Base-by-base conservation (phyloP, 2,888 invertebrate species). In the Piscicola geometra region DNA sequence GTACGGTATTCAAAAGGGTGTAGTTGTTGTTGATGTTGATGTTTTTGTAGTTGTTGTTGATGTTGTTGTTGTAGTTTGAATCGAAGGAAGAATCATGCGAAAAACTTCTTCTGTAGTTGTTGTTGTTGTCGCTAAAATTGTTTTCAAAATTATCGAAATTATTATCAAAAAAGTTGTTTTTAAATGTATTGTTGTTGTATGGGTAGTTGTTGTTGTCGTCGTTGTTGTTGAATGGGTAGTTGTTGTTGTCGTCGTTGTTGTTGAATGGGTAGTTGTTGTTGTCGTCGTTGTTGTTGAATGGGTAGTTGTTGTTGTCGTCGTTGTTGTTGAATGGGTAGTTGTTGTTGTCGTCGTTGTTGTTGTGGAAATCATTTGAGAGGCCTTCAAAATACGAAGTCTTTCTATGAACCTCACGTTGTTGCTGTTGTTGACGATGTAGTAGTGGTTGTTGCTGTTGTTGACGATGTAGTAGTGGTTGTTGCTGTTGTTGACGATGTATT, bases 61-160 rank as follows among this genome's bases (percentile, higher is more conserved):
- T 64, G 64, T 64, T 64, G 30, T 21, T 64, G 64, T n/a, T 64
- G 64, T 64, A n/a, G 41, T n/a, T n/a, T n/a, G n/a, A n/a, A n/a
- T n/a, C n/a, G n/a, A n/a, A n/a, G n/a, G n/a, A n/a, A n/a, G n/a
- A n/a, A n/a, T n/a, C n/a, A n/a, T n/a, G n/a, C n/a, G n/a, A n/a
- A n/a, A n/a, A n/a, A n/a, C n/a, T n/a, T n/a, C n/a, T n/a, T n/a
- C n/a, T n/a, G n/a, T n/a, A n/a, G n/a, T n/a, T n/a, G n/a, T n/a
- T n/a, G n/a, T n/a, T n/a, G n/a, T n/a, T n/a, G n/a, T n/a, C n/a
- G n/a, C n/a, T n/a, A n/a, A n/a, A n/a, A n/a, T n/a, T n/a, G n/a
- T n/a, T n/a, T n/a, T n/a, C n/a, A n/a, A n/a, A n/a, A n/a, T n/a
- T n/a, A n/a, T n/a, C n/a, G n/a, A n/a, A n/a, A n/a, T n/a, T n/a